Evolutionary conservation across 1,140 invertebrate genomes (phyloP).

Genomic region (Spodoptera frugiperda): DNA sequence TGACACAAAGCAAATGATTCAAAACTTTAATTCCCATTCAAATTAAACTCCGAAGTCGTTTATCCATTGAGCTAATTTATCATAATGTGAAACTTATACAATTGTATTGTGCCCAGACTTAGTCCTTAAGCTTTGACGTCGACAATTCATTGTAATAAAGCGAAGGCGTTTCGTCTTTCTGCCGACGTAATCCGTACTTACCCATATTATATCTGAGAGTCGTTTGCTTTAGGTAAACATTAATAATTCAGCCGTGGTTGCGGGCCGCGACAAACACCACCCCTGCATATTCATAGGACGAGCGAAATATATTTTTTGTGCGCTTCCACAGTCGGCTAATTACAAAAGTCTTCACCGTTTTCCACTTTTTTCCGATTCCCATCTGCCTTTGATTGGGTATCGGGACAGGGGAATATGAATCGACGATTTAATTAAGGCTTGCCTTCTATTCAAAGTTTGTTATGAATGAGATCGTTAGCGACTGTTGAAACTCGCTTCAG

Average conservation of each 20-base stretch:
- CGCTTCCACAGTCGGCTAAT: constrained; percentile 54
- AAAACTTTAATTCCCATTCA: constrained; percentile 17
- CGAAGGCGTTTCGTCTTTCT: constrained; percentile 30
- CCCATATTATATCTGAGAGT: constrained; percentile 35
- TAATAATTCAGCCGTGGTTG: constrained; percentile 50
- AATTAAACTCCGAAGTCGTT: constrained; percentile 26
- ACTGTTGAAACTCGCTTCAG: constrained; percentile 31
- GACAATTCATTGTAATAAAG: constrained; percentile 31
- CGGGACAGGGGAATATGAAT: constrained; percentile 62
- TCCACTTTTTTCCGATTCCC: constrained; percentile 57
- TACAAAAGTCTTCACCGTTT: constrained; percentile 62
- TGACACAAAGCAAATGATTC: not conserved
- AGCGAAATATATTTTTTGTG: constrained; percentile 54
- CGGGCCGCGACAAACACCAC: constrained; percentile 44
- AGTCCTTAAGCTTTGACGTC: constrained; percentile 26
- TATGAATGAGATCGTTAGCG: constrained; percentile 57
- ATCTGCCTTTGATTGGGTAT: constrained; percentile 63
- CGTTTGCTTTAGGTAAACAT: constrained; percentile 46
- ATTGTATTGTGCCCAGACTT: constrained; percentile 36
- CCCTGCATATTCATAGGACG: constrained; percentile 65
- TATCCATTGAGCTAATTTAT: constrained; percentile 42
- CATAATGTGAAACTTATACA: constrained; percentile 33
- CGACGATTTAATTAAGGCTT: constrained; percentile 64
- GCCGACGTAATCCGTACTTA: constrained; percentile 31
- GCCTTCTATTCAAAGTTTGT: constrained; percentile 47